Percentiles rank a stretch among this genome's conserved stretches.
Conservation (phyloP, 2,113 vertebrate species). For the Aptenodytes patagonicus region DNA sequence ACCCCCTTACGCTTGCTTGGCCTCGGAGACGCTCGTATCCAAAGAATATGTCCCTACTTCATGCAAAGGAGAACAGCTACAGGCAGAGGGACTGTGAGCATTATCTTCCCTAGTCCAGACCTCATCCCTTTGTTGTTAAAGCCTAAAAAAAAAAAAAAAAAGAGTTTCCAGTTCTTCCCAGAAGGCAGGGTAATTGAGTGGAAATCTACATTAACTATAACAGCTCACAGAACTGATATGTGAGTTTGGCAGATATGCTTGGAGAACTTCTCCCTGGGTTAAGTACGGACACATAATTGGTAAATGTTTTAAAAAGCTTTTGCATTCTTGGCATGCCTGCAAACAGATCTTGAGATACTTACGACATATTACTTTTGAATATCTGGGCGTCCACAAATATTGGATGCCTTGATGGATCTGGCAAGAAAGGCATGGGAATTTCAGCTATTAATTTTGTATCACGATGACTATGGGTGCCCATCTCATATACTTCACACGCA, state of each 20-base stretch:
- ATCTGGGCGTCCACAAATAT: not conserved
- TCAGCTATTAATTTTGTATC: not conserved
- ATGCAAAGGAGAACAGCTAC: not conserved
- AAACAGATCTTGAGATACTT: not conserved
- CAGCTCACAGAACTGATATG: not conserved
- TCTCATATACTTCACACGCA: not conserved
- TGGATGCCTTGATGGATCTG: not conserved
- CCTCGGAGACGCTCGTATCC: accelerated
- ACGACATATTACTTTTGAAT: not conserved
- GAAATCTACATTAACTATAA: not conserved
- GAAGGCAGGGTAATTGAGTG: not conserved
- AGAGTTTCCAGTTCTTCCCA: not conserved
- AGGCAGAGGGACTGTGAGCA: not conserved
- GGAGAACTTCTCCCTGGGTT: not conserved
- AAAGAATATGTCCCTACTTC: not conserved
- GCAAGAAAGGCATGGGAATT: not conserved
- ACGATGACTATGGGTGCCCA: not conserved
- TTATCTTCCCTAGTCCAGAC: not conserved
- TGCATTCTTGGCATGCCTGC: not conserved
- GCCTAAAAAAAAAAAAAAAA: not conserved
- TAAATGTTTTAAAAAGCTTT: not conserved
- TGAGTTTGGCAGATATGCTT: not conserved
- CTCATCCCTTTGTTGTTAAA: not conserved
- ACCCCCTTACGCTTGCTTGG: not conserved
- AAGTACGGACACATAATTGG: not conserved